Evolutionary conservation across 2,797 vertebrate genomes (phyloP).

Genomic region (Carapus acus): DNA sequence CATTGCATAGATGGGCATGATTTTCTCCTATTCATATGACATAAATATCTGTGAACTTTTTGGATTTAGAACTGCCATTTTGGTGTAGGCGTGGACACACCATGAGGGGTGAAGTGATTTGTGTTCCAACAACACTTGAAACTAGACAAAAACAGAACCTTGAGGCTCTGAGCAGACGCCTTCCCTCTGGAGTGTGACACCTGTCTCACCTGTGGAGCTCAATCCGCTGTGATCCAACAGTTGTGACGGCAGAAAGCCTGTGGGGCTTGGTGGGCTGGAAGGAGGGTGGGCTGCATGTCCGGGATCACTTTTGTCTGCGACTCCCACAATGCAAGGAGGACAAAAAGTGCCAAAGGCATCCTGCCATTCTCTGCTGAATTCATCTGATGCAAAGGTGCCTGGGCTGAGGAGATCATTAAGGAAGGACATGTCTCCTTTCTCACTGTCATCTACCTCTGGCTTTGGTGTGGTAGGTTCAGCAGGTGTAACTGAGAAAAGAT

Average conservation of each 20-base stretch:
- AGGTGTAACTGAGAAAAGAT: constrained; percentile 43
- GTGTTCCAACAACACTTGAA: too few species aligned
- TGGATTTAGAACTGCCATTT: too few species aligned
- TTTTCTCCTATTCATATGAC: too few species aligned
- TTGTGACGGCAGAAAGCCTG: constrained; percentile 80
- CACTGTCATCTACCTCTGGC: constrained; percentile 65
- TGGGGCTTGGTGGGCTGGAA: constrained; percentile 60
- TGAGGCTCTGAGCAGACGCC: not conserved
- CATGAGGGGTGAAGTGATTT: too few species aligned
- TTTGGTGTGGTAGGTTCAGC: not conserved
- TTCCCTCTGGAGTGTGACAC: constrained; percentile 24
- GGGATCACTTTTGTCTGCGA: constrained; percentile 35
- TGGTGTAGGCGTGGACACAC: too few species aligned
- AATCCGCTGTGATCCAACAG: constrained; percentile 83
- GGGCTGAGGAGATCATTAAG: constrained; percentile 74
- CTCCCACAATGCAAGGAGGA: constrained; percentile 6
- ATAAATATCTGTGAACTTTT: too few species aligned
- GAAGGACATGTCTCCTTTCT: constrained; percentile 77
- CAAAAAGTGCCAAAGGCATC: constrained; percentile 67
- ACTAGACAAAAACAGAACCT: too few species aligned
- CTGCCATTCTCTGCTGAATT: constrained; percentile 71
- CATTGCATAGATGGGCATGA: too few species aligned
- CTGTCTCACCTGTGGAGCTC: constrained; percentile 65
- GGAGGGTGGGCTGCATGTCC: constrained; percentile 40
- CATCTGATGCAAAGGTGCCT: constrained; percentile 52